phyloP scores from a whole-genome alignment of 2,888 invertebrate genomes.

The Dermolepida albohirtum region DNA sequence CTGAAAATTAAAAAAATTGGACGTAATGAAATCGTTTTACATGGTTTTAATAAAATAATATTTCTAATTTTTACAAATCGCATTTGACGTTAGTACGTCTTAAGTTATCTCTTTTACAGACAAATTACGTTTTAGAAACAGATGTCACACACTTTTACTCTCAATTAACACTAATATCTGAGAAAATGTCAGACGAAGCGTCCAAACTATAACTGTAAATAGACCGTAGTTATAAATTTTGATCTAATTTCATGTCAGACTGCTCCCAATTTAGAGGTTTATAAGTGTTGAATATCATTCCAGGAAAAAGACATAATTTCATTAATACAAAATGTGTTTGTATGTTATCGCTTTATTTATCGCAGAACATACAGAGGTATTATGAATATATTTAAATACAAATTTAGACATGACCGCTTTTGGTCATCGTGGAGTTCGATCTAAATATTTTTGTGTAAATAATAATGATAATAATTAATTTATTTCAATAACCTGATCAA shows the following conservation, averaged over 20 bases:
- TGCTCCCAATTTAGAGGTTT: constrained; percentile 23
- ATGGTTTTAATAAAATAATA: neutral
- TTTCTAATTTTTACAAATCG: neutral
- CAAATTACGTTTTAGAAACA: constrained; percentile 3
- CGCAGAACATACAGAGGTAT: no score
- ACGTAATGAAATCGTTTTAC: no score
- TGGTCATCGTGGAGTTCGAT: no score
- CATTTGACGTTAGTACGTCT: neutral
- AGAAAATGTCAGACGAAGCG: constrained; percentile 15
- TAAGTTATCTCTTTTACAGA: neutral
- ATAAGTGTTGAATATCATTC: neutral
- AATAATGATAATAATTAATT: no score
- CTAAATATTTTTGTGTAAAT: no score
- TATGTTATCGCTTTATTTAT: neutral
- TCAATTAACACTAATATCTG: constrained; percentile 26
- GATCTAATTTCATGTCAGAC: constrained; percentile 18
- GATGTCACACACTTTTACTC: constrained; percentile 28
- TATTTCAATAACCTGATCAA: no score
- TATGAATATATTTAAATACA: no score
- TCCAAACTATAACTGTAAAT: constrained; percentile 22
- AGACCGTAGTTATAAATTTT: constrained; percentile 23
- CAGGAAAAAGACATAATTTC: constrained; percentile 3
- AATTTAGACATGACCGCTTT: no score
- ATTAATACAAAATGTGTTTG: constrained; percentile 17
- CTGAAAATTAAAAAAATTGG: no score